Base-by-base conservation (phyloP, 2,113 vertebrate genomes). In the Alaudala cheleensis region DNA sequence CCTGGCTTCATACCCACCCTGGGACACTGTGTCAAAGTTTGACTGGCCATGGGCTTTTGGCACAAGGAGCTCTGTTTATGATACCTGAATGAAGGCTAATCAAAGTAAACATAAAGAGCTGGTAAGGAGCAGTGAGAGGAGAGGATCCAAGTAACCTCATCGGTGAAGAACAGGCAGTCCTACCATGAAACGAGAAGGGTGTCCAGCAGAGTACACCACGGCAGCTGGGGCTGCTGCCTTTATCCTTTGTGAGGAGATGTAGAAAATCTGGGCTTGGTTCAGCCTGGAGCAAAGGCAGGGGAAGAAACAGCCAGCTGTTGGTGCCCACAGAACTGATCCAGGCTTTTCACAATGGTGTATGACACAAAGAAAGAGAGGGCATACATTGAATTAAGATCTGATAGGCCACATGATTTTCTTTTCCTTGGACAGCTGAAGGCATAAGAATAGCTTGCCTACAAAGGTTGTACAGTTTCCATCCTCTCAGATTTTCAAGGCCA, bases 11-110 rank as follows among this genome's bases (percentile, higher is more conserved):
- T 17, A n/a, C 11, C 72, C 34, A 22, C 79, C 24, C 57, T 49
- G 67, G 54, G 45, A 92, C 31, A 37, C 14, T 28, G 22, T 0
- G 45, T 90, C 71, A 45, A 40, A 71, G 62, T 83, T 57, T 1
- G 0, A 69, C n/a, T 0, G 0, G 65, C 31, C n/a, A 40, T 7
- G 22, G 29, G 22, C 45, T 82, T 34, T 54, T 33, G 10, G 33
- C 21, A 91, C 23, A 92, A 58, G 22, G 14, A 73, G 17, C 28
- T 87, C 51, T 79, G 2, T 4, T 90, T 24, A 79, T 28, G 7
- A 56, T 60, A 74, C 19, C 29, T 62, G 77, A 58, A 45, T 39
- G 44, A 82, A 86, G 29, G 37, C 21, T 76, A 49, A 82, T 49
- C 57, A 69, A 85, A 69, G 47, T 39, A 81, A 91, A 67, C 33